phyloP scores from a whole-genome alignment of 2,797 vertebrate species.

The Fistularia commersonii region DNA sequence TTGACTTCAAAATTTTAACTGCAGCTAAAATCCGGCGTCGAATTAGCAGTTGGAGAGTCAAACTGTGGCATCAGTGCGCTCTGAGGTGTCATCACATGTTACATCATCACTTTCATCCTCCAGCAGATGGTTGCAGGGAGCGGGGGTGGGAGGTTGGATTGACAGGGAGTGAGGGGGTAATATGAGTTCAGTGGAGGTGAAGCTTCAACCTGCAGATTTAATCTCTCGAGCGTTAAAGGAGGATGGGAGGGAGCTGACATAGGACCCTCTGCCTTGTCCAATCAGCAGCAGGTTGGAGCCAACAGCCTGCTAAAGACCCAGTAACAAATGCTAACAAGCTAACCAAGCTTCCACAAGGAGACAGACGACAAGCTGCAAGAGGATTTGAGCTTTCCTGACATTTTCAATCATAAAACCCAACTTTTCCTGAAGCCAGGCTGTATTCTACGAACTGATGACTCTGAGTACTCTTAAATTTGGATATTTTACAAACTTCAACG shows the following conservation, averaged over 20 bases:
- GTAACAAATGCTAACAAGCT: not conserved
- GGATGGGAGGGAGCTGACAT: not conserved
- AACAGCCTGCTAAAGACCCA: not conserved
- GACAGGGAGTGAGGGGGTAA: no score
- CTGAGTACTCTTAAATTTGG: no score
- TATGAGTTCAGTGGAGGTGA: conserved; percentile 45
- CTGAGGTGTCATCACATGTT: no score
- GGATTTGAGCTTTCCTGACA: not conserved
- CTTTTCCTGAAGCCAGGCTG: no score
- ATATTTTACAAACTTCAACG: no score
- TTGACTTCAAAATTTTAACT: no score
- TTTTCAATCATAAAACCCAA: no score
- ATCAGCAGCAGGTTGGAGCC: not conserved
- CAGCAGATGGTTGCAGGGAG: conserved; percentile 62
- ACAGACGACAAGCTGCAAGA: not conserved
- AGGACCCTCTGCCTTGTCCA: not conserved
- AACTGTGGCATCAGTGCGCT: no score
- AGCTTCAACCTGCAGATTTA: conserved; percentile 24
- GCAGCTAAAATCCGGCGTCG: no score
- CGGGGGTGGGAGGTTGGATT: conserved; percentile 15
- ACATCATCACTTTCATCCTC: conserved; percentile 46
- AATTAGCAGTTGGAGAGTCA: no score
- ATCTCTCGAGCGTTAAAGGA: conserved; percentile 18
- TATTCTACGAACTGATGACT: no score
- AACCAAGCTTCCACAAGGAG: not conserved